Base-by-base conservation (phyloP, 2,113 vertebrate species). In the Hyaena hyaena region DNA sequence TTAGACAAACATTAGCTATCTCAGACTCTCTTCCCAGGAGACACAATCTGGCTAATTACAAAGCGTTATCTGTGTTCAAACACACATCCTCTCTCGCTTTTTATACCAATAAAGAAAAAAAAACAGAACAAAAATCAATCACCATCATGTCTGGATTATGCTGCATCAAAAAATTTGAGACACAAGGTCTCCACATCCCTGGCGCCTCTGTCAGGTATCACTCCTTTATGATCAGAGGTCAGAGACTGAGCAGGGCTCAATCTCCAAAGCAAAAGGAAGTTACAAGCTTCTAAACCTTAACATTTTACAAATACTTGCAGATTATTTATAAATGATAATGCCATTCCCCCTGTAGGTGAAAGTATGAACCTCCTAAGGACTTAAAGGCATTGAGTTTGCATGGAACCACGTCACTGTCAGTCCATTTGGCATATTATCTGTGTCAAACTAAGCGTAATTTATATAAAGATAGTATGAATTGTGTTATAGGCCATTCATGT, bases 11-110 rank as follows among this genome's bases (percentile, higher is more conserved):
- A n/a, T 48, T 23, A 73, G 11, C 5, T 73, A 31, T 24, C 7
- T 77, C n/a, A 83, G 26, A 43, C 6, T 24, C 16, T 66, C 21
- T 66, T 76, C n/a, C 28, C 16, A 53, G 33, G n/a, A 74, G 15
- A 16, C 39, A 53, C 1, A 65, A 4, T 3, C 7, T 88, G 12
- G 4, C 7, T 16, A 43, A 31, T 5, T 33, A 2, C 1, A 83
- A 10, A 73, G 14, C 5, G 58, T 87, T 83, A 21, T 76, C 35
- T 21, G 4, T 80, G 53, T 79, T 31, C 35, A 28, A 35, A 2
- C 33, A 4, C 2, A 53, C 0, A 35, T 21, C 6, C 9, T 11
- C 6, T 58, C 7, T 53, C 15, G 23, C 15, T 16, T 0, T 17
- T n/a, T n/a, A n/a, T n/a, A n/a, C n/a, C n/a, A n/a, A n/a, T n/a